Evolutionary conservation across 2,113 vertebrate species (phyloP), one percentile per base, ranked within the genome.

Genomic region (Microcebus murinus): DNA sequence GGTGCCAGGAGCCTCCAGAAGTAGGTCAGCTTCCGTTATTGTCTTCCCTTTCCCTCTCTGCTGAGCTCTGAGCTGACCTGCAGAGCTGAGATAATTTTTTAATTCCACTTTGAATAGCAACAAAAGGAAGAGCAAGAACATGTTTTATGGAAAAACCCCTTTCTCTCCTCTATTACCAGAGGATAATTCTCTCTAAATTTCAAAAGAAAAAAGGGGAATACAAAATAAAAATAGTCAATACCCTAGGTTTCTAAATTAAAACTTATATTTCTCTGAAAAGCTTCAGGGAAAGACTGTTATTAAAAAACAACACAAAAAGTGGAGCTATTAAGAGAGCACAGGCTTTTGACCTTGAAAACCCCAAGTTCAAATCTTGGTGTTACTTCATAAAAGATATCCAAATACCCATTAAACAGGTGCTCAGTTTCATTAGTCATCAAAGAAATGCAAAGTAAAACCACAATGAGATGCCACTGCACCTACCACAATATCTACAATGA

Each of bases 11-110:
- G 85, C 91, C 81, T 96, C 82, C 36, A 91, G 63, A 97, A 97
- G 73, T 96, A 97, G 97, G 96, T 87, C 93, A 97, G 50, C 68
- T 87, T 88, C 34, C 68, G 25, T 83, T 79, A 52, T 48, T 50
- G n/a, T 76, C 57, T 83, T 83, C 45, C 34, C 42, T 8, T 65
- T 2, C 73, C 81, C 45, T 65, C 25, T 23, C 55, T 18, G 36
- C 65, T 48, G 50, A 80, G 25, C 29, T 61, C 63, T 68, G 27
- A 80, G 85, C 95, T 94, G 20, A 52, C 48, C 82, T 96, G 95
- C 91, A 57, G 88, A 94, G 63, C 87, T 12, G 31, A 96, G 94
- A 95, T 97, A 97, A 92, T 79, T 90, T 97, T 91, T 89, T 79
- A 94, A 97, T 96, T 94, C 83, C 15, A 14, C 68, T 87, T 76